phyloP scores from a whole-genome alignment of 64 coral and sea anemone species.

The Montipora efflorescens region DNA sequence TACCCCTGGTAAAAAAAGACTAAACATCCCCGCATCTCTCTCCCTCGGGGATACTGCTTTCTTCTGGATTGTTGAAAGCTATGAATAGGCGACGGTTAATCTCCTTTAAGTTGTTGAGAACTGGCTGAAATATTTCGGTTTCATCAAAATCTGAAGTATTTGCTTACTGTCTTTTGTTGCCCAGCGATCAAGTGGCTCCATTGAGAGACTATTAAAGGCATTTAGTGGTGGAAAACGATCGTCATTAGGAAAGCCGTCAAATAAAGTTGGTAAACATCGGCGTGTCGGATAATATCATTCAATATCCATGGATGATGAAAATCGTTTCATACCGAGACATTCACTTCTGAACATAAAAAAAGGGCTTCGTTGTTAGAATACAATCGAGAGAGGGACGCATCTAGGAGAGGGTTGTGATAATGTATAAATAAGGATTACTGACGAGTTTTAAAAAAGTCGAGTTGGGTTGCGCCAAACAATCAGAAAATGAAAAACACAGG shows the following conservation, averaged over 20 bases:
- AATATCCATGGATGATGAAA: not conserved
- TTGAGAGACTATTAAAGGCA: constrained; percentile 10
- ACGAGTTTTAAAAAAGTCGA: too few species aligned
- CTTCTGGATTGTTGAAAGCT: not conserved
- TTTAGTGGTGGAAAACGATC: constrained; percentile 48
- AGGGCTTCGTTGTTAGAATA: not conserved
- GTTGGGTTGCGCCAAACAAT: too few species aligned
- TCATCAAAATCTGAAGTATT: constrained; percentile 27
- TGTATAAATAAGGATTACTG: too few species aligned
- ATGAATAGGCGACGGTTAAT: not conserved
- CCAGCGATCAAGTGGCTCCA: constrained; percentile 32
- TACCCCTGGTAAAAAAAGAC: too few species aligned
- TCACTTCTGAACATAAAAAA: not conserved
- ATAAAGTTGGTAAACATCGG: constrained; percentile 31
- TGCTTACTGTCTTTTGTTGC: constrained; percentile 32
- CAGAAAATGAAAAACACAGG: too few species aligned
- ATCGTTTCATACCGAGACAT: not conserved
- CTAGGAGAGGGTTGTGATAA: too few species aligned
- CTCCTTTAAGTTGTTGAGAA: not conserved
- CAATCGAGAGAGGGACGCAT: too few species aligned
- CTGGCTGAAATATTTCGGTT: not conserved
- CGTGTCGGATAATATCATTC: not conserved
- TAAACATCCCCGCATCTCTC: not conserved
- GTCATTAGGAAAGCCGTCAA: not conserved
- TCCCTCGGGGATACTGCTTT: not conserved